Evolutionary conservation across 2,113 vertebrate species (phyloP).

Genomic region (Speoplatyrhinus poulsoni): DNA sequence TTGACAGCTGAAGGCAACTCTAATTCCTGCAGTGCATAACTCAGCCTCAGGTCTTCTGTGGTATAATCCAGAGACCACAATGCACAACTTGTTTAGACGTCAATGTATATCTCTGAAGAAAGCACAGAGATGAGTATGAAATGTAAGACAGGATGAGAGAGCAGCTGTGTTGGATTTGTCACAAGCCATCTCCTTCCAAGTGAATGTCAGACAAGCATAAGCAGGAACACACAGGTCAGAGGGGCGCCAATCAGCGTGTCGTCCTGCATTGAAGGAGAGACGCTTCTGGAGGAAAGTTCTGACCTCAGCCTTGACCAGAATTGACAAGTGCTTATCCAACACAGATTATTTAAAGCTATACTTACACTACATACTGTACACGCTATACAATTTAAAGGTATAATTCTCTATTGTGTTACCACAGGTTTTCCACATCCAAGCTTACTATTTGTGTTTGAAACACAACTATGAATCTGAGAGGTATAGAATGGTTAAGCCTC

Average conservation of each 20-base stretch:
- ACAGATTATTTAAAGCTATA: constrained; percentile 16
- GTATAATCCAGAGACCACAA: constrained; percentile 51
- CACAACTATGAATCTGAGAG: too few relatives aligned
- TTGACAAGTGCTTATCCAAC: constrained; percentile 26
- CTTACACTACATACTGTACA: too few relatives aligned
- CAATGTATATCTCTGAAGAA: constrained; percentile 38
- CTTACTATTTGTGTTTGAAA: not conserved
- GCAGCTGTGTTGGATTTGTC: constrained; percentile 54
- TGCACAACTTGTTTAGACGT: constrained; percentile 38
- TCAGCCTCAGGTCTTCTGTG: constrained; percentile 19
- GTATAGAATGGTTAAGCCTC: too few relatives aligned
- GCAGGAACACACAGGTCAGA: not conserved
- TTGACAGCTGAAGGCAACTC: constrained; percentile 13
- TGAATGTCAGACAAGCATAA: constrained; percentile 22
- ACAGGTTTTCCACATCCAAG: not conserved
- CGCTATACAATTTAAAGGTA: not conserved
- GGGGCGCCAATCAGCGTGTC: constrained; percentile 16
- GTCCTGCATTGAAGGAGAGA: constrained; percentile 21
- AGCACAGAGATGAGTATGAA: constrained; percentile 42
- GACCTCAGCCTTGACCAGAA: constrained; percentile 26
- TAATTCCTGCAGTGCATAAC: constrained; percentile 35
- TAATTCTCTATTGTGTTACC: too few relatives aligned
- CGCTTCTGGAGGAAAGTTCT: constrained; percentile 8
- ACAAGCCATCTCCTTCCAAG: constrained; percentile 26
- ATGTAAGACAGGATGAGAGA: constrained; percentile 37